A percentile compares a stretch with the other conserved stretches of the same genome.
Conservation (phyloP, 2,113 vertebrate genomes). For the Bubo bubo region DNA sequence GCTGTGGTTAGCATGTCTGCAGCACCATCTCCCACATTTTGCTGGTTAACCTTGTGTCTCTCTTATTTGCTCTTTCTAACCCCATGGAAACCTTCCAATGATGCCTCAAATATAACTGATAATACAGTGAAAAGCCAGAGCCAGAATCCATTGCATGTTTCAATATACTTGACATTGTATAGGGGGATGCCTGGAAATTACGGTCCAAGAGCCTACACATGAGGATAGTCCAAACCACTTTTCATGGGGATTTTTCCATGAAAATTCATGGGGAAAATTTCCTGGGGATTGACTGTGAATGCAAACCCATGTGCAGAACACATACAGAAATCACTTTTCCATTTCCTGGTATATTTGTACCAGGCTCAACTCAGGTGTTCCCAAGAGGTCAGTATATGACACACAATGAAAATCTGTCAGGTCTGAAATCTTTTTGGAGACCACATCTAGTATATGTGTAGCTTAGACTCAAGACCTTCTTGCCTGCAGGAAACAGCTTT, state of each 20-base stretch:
- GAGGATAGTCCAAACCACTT: background rate
- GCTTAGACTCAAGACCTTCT: too few species aligned
- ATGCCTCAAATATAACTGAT: fast-evolving
- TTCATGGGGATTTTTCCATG: background rate
- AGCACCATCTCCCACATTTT: background rate
- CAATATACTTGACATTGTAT: background rate
- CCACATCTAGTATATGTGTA: too few species aligned
- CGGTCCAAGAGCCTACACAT: background rate
- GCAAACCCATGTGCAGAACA: background rate
- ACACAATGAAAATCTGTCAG: background rate
- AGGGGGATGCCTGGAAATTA: background rate
- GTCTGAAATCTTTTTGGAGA: background rate
- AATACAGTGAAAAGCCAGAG: background rate
- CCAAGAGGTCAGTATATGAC: background rate
- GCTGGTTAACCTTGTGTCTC: too few species aligned
- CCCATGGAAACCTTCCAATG: background rate
- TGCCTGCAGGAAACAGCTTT: background rate
- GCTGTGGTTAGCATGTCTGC: background rate
- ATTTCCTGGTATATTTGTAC: background rate
- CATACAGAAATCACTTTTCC: background rate
- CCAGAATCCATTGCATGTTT: background rate
- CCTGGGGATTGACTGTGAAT: fast-evolving
- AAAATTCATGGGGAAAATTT: background rate
- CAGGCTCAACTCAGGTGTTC: background rate
- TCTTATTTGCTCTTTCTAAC: too few species aligned